Evolutionary conservation across 2,113 vertebrate genomes (phyloP).

Genomic region (Xyliphius kryptos): DNA sequence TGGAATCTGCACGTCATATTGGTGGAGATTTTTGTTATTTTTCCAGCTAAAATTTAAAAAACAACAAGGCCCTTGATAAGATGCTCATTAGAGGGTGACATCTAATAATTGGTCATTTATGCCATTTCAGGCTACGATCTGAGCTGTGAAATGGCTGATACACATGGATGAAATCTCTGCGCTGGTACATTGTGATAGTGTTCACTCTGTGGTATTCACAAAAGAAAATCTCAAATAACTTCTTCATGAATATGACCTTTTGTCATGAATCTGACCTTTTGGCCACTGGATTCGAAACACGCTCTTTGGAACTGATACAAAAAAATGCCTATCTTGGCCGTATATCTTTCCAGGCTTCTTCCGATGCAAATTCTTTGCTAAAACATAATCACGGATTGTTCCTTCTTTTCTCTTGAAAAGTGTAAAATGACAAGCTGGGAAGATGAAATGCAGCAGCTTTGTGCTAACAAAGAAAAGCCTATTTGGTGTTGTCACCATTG

Average conservation of each 20-base stretch:
- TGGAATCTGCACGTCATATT: no score
- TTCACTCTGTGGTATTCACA: conserved; percentile 31
- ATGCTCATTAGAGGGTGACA: conserved; percentile 20
- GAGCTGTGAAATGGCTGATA: conserved; percentile 19
- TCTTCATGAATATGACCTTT: conserved; percentile 59
- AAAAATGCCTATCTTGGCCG: conserved; percentile 46
- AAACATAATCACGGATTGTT: conserved; percentile 56
- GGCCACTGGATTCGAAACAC: conserved; percentile 46
- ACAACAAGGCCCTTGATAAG: conserved; percentile 8
- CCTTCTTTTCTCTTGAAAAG: conserved; percentile 27
- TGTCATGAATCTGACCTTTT: conserved; percentile 47
- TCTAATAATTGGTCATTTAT: conserved; percentile 21
- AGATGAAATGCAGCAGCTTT: conserved; percentile 50
- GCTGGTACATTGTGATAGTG: no score
- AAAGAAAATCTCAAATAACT: conserved; percentile 49
- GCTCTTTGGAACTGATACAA: conserved; percentile 47
- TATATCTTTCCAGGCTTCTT: conserved; percentile 46
- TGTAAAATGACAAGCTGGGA: conserved; percentile 57
- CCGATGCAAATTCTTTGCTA: conserved; percentile 47
- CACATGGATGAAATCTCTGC: conserved; percentile 26
- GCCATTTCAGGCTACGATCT: not conserved
- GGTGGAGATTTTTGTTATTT: no score
- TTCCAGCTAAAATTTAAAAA: no score
- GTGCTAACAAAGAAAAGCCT: no score
- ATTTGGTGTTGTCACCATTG: no score